Conservation (phyloP, 1,140 invertebrate species). For the Aphelinus atriplicis region DNA sequence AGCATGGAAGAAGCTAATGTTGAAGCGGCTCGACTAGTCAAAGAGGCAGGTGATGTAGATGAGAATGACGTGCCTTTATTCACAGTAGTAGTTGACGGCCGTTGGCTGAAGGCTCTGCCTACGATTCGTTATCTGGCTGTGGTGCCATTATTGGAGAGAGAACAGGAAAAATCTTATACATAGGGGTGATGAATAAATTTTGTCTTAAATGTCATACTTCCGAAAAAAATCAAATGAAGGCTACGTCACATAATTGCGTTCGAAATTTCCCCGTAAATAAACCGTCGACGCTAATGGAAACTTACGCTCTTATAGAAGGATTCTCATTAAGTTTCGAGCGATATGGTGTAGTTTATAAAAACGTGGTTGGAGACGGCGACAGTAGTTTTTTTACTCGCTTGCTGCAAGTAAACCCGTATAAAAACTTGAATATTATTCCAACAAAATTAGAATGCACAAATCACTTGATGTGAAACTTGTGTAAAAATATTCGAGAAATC, state of each 20-base stretch:
- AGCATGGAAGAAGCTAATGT: slow-evolving; percentile 29
- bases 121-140: slow-evolving; percentile 50
- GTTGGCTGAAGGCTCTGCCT: slow-evolving; percentile 51
- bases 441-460: not conserved
- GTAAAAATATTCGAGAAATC: slow-evolving; percentile 30
- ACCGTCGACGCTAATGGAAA: too few relatives aligned
- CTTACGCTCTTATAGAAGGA: slow-evolving; percentile 58
- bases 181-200: slow-evolving; percentile 46
- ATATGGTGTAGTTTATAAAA: slow-evolving; percentile 49
- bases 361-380: slow-evolving; percentile 38
- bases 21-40: slow-evolving; percentile 24
- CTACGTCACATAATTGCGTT: slow-evolving; percentile 36
- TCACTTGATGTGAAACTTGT: slow-evolving; percentile 1
- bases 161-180: slow-evolving; percentile 37
- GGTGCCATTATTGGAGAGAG: slow-evolving; percentile 48
- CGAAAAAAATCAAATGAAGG: not conserved
- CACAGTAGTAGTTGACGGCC: slow-evolving; percentile 48
- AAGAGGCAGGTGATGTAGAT: slow-evolving; percentile 33
- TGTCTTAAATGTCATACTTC: slow-evolving; percentile 44
- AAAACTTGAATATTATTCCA: slow-evolving; percentile 11
- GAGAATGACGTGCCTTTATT: slow-evolving; percentile 46
- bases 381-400: slow-evolving; percentile 54
- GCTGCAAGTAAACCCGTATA: slow-evolving; percentile 24
- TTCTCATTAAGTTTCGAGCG: slow-evolving; percentile 45
- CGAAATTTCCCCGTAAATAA: too few relatives aligned